Evolutionary conservation across 2,888 invertebrate genomes (phyloP).

Genomic region (Drosophila vallismaia): DNA sequence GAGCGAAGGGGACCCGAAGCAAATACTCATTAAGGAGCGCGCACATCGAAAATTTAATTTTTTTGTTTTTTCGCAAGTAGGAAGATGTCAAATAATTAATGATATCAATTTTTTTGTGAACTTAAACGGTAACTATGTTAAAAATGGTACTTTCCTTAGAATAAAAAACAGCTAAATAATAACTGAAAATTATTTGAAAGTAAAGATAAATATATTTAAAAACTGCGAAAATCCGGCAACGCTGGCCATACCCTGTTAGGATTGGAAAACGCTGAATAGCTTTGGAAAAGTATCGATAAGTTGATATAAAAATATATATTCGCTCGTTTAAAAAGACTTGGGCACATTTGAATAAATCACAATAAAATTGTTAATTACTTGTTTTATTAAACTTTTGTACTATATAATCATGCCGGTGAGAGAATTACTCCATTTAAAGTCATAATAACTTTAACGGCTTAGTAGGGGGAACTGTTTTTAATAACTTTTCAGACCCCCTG

Average conservation of each 20-base stretch:
- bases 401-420: slow-evolving; percentile 57
- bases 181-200: no score
- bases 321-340: neutral
- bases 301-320: neutral
- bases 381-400: neutral
- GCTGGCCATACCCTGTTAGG: no score
- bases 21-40: neutral
- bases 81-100: neutral
- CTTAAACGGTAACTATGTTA: neutral
- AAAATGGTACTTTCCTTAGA: no score
- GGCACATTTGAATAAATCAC: neutral
- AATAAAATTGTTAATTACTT: slow-evolving; percentile 1
- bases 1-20: neutral
- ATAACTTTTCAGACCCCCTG: slow-evolving; percentile 17
- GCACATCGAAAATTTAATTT: slow-evolving; percentile 27
- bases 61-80: neutral
- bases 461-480: neutral
- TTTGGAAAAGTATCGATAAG: neutral
- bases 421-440: neutral
- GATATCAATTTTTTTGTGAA: neutral
- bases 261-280: no score
- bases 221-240: no score
- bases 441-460: neutral
- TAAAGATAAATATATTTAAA: no score
- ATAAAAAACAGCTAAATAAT: no score